Conservation (phyloP, 2,113 vertebrate species). For the Phalacrocorax pelagicus region DNA sequence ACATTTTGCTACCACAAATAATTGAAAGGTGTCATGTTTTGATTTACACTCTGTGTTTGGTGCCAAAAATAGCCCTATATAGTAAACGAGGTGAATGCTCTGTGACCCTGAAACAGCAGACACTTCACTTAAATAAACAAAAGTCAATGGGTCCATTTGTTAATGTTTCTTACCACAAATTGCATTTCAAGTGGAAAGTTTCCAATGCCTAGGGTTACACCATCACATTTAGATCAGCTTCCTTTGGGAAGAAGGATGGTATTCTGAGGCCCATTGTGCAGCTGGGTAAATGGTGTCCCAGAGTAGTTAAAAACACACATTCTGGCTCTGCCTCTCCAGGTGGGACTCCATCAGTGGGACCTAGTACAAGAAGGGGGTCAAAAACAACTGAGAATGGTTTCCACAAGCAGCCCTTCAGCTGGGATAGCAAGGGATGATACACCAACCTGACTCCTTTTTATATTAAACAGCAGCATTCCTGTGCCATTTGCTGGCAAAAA, state of each 20-base stretch:
- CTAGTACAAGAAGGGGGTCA: not conserved
- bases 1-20: not conserved
- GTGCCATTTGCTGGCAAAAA: not conserved
- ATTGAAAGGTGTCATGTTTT: conserved; percentile 9
- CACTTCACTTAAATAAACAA: conserved; percentile 9
- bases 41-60: not conserved
- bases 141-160: not conserved
- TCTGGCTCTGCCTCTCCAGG: not conserved
- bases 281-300: not conserved
- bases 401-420: not conserved
- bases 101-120: not conserved
- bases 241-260: not conserved
- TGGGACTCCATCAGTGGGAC: not conserved
- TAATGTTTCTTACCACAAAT: not conserved
- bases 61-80: not conserved
- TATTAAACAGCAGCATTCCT: not conserved
- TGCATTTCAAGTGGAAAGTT: not conserved
- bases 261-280: not conserved
- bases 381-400: not conserved
- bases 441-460: not conserved
- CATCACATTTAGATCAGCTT: not conserved
- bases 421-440: not conserved
- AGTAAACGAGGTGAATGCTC: not conserved
- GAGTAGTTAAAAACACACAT: not conserved
- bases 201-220: not conserved